Evolutionary conservation across 2,113 vertebrate genomes (phyloP), one percentile per base, ranked within the genome.

Genomic region (Colistium nudipinnis): DNA sequence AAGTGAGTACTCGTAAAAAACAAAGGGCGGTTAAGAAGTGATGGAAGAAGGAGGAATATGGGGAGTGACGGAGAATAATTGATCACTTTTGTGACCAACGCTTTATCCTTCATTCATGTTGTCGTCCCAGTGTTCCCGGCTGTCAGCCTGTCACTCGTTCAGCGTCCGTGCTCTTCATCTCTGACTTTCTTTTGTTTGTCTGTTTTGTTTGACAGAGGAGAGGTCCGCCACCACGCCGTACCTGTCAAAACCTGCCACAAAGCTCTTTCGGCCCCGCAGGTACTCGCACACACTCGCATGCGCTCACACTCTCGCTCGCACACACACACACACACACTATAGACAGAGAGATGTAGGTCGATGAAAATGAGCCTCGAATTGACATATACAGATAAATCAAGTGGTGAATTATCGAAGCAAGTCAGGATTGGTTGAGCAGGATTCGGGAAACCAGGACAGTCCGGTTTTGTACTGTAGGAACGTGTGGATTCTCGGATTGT

Each of bases 161-260:
- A 7, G n/a, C 52, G 38, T 31, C 17, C 4, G 48, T 2, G 27
- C 55, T 64, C 17, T 70, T 75, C 76, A 56, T 83, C 57, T 80
- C 20, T 54, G 8, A 47, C 62, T 86, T 85, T 71, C 70, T 56
- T 65, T 41, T 11, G 75, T 59, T 65, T 72, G 64, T 68, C 68
- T 72, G 57, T 67, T n/a, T 74, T 80, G 68, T 85, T 87, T 87
- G 87, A 90, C 86, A 89, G 74, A 51, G 64, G 54, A 53, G 67
- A 77, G 64, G 82, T 73, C 70, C 70, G 63, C 53, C 82, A 78
- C 65, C 80, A 70, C 73, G 78, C 47, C 3, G 17, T 36, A 73
- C 64, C 74, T 84, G 80, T 90, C 89, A 85, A 84, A 81, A 66
- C 85, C 69, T 84, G 87, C 89, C 84, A 81, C 54, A 66, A 45